Evolutionary conservation across 2,797 vertebrate genomes (phyloP).

Genomic region (Aeoliscus strigatus): DNA sequence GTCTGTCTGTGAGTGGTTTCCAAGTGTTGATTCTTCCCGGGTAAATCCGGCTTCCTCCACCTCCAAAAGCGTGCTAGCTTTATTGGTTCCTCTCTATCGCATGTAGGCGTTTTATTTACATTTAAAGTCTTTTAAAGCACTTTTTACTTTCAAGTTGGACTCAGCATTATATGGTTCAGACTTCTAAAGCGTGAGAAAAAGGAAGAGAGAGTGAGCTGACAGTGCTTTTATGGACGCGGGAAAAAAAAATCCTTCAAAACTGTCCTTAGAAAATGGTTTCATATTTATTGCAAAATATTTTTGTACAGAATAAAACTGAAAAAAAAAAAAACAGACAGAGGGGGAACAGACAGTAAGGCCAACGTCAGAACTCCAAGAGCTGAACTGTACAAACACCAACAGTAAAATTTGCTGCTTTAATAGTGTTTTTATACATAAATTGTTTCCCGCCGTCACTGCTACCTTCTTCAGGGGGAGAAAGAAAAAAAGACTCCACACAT

Average conservation of each 20-base stretch:
- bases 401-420: conserved; percentile 69
- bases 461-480: conserved; percentile 32
- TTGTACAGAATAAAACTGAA: conserved; percentile 81
- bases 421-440: conserved; percentile 55
- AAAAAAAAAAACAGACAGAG: conserved; percentile 71
- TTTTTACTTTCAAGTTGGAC: too few relatives aligned
- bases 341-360: conserved; percentile 81
- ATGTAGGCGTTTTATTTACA: too few relatives aligned
- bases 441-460: conserved; percentile 43
- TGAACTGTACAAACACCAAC: conserved; percentile 76
- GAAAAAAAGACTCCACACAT: conserved; percentile 31
- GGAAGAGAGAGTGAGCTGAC: too few relatives aligned
- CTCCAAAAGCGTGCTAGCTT: too few relatives aligned
- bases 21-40: too few relatives aligned
- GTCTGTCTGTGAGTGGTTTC: too few relatives aligned
- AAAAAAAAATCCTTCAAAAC: neutral
- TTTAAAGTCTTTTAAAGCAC: too few relatives aligned
- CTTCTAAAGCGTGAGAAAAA: neutral
- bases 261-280: conserved; percentile 77
- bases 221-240: neutral
- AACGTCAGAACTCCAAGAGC: conserved; percentile 74
- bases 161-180: too few relatives aligned
- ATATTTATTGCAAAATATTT: conserved; percentile 86
- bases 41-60: too few relatives aligned
- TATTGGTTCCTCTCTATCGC: too few relatives aligned